Conservation (phyloP, 2,797 vertebrate genomes). For the Malurus splendens region DNA sequence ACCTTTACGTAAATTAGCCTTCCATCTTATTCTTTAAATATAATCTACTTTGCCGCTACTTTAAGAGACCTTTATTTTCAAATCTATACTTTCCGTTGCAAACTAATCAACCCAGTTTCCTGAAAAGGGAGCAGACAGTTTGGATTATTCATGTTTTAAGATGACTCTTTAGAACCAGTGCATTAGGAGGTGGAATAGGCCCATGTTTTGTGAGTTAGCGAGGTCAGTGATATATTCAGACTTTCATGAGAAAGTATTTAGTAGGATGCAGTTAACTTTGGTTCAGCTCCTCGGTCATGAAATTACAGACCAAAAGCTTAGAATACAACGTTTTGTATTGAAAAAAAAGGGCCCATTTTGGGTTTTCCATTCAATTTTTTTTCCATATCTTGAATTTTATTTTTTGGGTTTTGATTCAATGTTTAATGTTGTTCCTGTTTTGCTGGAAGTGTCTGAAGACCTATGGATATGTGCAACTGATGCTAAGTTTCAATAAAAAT, state of each 20-base stretch:
- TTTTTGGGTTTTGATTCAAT: not conserved
- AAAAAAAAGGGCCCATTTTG: not conserved
- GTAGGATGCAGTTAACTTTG: not conserved
- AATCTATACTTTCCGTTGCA: not conserved
- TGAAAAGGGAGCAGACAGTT: not conserved
- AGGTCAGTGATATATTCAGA: not conserved
- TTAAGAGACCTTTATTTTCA: not conserved
- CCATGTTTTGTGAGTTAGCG: not conserved
- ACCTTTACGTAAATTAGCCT: constrained; percentile 21
- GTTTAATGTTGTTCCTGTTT: not conserved
- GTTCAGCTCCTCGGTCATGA: not conserved
- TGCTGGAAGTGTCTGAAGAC: not conserved
- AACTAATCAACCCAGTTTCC: not conserved
- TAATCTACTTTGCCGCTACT: not conserved
- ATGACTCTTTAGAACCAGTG: not conserved
- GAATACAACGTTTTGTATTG: not conserved
- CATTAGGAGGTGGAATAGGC: not conserved
- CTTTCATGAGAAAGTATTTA: not conserved
- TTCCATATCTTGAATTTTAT: not conserved
- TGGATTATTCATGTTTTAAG: not conserved
- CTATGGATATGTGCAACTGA: not conserved
- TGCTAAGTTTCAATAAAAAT: not conserved
- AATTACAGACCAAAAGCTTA: not conserved
- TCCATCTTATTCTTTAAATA: constrained; percentile 2
- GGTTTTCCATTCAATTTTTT: not conserved